Evolutionary conservation across 2,888 invertebrate genomes (phyloP), one percentile per base, ranked within the genome.

Genomic region (Alcis repandata): DNA sequence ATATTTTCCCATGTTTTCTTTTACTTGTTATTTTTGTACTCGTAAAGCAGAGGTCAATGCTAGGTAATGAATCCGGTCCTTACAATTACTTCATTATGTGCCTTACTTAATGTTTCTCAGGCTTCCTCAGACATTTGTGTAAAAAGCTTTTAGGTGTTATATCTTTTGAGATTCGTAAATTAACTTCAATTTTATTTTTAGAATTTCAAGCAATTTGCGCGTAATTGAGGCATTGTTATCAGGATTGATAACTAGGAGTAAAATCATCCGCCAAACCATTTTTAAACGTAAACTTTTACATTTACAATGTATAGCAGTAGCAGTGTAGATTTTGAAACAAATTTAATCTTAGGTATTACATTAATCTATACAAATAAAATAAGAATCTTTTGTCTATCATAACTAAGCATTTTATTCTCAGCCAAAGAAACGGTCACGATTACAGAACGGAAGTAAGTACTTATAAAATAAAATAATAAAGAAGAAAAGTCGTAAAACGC

Each of bases 41-140:
- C 15, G 22, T 38, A 48, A 13, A 1, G 38, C 73, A 75, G 67
- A 69, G 79, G 61, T 68, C 61, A 71, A 60, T 72, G 72, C 59
- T 65, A 75, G 72, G 67, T 73, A 62, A 63, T 68, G 67, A 51
- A 63, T 58, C 63, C 11, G 40, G 63, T 70, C 69, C 63, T 68
- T 59, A 67, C 61, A 63, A 68, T 71, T 68, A 61, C 54, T 70
- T 67, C 59, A 66, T 68, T 68, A 69, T 60, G 65, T 66, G 58
- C 59, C 59, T 65, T 60, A 40, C 54, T 67, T 67, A 61, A 61
- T 51, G 54, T 48, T 63, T 43, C 60, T 22, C 49, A 61, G 52
- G 49, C 59, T 48, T 59, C 7, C 51, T 49, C 17, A 15, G 22
- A 38, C 27, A 53, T 58, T 54, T 54, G 40, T 38, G 13, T n/a